Evolutionary conservation across 2,797 vertebrate species (phyloP).

Genomic region (Carcharodon carcharias): DNA sequence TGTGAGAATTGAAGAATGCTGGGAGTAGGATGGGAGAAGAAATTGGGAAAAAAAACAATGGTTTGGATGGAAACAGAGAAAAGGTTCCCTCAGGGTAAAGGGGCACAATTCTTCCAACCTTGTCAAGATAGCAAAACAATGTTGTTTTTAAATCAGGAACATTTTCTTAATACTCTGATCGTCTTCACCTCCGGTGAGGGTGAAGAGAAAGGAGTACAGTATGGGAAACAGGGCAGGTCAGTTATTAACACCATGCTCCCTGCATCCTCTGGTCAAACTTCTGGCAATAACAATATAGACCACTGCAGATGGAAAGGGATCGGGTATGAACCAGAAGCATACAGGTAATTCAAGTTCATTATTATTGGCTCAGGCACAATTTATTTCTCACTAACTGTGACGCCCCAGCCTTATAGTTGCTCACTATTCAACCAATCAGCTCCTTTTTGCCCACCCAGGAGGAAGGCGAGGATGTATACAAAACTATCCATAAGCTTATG

Average conservation of each 20-base stretch:
- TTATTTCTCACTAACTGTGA: background rate
- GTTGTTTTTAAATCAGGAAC: background rate
- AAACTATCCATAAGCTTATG: background rate
- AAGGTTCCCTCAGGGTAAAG: background rate
- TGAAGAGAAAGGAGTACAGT: too few relatives aligned
- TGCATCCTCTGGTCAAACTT: background rate
- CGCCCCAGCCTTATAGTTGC: background rate
- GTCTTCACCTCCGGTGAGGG: too few relatives aligned
- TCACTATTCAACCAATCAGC: background rate
- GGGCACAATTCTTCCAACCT: background rate
- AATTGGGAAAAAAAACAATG: background rate
- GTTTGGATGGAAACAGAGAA: background rate
- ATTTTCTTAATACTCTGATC: background rate
- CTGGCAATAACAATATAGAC: background rate
- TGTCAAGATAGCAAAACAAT: background rate
- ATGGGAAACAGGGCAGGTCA: background rate
- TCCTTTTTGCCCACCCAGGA: background rate
- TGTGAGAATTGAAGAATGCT: background rate
- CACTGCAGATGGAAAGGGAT: background rate
- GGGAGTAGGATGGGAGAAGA: too few relatives aligned
- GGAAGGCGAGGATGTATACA: background rate
- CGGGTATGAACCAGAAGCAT: background rate
- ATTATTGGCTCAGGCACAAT: background rate
- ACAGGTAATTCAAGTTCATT: background rate
- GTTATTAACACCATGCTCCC: background rate